Percentiles rank a stretch among this genome's conserved stretches.
phyloP scores from a whole-genome alignment of 2,797 vertebrate genomes.

The Tenualosa thibaudeaui region DNA sequence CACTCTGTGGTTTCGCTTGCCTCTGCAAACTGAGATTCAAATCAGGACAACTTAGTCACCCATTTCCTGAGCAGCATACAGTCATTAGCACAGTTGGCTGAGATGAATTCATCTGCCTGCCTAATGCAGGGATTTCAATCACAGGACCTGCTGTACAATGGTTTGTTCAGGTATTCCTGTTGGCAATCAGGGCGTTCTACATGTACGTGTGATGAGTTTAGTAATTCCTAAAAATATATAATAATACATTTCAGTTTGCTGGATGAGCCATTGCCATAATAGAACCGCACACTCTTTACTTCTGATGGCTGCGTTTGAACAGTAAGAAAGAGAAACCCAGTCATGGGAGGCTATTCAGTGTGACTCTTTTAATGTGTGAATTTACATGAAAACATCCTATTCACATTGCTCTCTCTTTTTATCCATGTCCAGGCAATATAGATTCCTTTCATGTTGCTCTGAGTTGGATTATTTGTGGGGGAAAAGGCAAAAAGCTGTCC shows the following conservation, averaged over 20 bases:
- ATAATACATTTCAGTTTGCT: too few relatives aligned
- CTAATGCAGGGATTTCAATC: neutral
- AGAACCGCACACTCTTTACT: neutral
- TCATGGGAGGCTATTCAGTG: neutral
- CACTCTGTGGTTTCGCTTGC: neutral
- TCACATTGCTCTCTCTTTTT: constrained; percentile 26
- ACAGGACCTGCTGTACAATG: neutral
- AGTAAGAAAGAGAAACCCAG: neutral
- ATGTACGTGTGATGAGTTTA: neutral
- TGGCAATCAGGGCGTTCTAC: neutral
- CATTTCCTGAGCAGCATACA: neutral
- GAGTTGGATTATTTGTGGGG: constrained; percentile 50
- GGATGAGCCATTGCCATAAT: neutral
- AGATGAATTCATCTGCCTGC: neutral
- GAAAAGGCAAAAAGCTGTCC: constrained; percentile 48
- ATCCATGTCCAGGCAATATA: constrained; percentile 50
- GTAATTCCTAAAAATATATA: neutral
- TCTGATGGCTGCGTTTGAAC: neutral
- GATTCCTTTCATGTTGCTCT: constrained; percentile 49
- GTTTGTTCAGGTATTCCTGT: neutral
- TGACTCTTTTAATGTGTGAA: neutral
- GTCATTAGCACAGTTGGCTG: neutral
- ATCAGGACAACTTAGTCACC: neutral
- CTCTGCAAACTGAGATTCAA: neutral
- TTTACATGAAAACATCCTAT: constrained; percentile 4